Base-by-base conservation (phyloP, 2,113 vertebrate genomes). In the Thunnus thynnus region DNA sequence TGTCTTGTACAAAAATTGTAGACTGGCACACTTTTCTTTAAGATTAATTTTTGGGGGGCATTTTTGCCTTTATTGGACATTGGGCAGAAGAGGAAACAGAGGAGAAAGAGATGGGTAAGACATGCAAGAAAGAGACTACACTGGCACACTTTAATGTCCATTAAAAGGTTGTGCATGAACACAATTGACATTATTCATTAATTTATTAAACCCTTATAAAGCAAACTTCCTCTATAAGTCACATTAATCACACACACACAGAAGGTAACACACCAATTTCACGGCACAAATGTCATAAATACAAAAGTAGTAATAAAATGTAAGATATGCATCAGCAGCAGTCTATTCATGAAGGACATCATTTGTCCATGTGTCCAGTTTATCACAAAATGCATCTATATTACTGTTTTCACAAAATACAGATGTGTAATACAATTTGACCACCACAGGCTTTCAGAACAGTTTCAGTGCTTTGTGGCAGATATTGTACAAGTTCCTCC, bases 181-280 rank as follows among this genome's bases (percentile, higher is more conserved):
- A 72, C 32, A 72, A 32, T 17, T 52, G 2, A 18, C 50, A 20
- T 55, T 17, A 30, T 65, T 72, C 5, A 2, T 46, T 18, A 25
- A 83, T 77, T 72, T 61, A 71, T 66, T 71, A 25, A 85, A 60
- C 14, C 41, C 0, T 20, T 44, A 18, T 1, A 72, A 68, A 16
- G 13, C 20, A 58, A 68, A 50, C 32, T 12, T 61, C 20, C 2
- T 80, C 17, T 30, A 32, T 76, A 27, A 60, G 25, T 64, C 22
- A 78, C 77, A 72, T 47, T 27, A 71, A 72, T 27, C 66, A 86
- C 80, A 84, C 22, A 75, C 18, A 20, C 27, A 30, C 64, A 41
- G 27, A 68, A 73, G 1, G 4, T 76, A 20, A 74, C 16, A 73
- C 63, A 71, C 13, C 9, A 16, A 25, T 70, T 72, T 47, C 51